Evolutionary conservation across 2,797 vertebrate genomes (phyloP).

Genomic region (Melanotaenia parkinsoni): DNA sequence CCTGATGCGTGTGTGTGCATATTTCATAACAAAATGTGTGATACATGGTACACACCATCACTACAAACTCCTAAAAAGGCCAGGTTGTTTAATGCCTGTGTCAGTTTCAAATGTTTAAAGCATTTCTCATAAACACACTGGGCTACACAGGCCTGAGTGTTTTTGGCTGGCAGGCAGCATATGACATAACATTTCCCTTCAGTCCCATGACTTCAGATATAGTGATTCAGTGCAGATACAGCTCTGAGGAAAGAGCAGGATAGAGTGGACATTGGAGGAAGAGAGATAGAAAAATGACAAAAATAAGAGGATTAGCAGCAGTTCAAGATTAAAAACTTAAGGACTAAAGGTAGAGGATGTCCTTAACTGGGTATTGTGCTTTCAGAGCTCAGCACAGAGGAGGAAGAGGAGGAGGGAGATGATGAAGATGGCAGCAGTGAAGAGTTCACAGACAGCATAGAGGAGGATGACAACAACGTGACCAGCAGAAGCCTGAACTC

Average conservation of each 20-base stretch:
- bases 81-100: background rate
- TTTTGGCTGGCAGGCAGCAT: conserved; percentile 54
- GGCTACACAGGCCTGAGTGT: conserved; percentile 24
- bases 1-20: background rate
- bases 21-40: conserved; percentile 6
- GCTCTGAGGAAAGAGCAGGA: conserved; percentile 34
- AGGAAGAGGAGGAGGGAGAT: conserved; percentile 74
- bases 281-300: background rate
- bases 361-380: conserved; percentile 58
- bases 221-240: conserved; percentile 49
- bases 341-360: conserved; percentile 17
- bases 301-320: conserved; percentile 4
- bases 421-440: conserved; percentile 79
- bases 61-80: background rate
- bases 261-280: conserved; percentile 4
- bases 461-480: conserved; percentile 82
- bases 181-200: conserved; percentile 75
- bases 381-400: conserved; percentile 82
- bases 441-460: conserved; percentile 87
- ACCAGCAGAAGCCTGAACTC: conserved; percentile 66
- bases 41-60: background rate
- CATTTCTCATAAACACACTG: background rate
- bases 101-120: conserved; percentile 4
- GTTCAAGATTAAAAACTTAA: conserved; percentile 3
- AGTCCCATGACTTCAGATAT: conserved; percentile 65